Base-by-base conservation (phyloP, 2,113 vertebrate species). In the Daphoenositta chrysoptera region DNA sequence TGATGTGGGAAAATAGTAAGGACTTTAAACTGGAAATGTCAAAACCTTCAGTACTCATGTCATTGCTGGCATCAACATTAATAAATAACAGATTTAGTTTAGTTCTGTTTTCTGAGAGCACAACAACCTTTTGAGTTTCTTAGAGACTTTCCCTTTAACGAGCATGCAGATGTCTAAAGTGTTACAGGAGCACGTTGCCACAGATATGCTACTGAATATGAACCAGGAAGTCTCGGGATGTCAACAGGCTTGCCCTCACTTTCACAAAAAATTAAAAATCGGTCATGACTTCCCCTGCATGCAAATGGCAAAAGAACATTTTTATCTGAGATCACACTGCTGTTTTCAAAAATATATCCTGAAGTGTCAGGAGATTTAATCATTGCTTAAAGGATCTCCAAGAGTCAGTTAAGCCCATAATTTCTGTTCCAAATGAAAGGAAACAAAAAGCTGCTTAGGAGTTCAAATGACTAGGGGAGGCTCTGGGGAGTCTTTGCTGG, bases 261-360 rank as follows among this genome's bases (percentile, higher is more conserved):
- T 96, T 89, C 66, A 84, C 85, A 96, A 69, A 87, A 94, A 91
- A 94, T 95, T 95, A 70, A 95, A 87, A 96, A 51, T 4, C 56
- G 84, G 65, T 65, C 64, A 66, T 72, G 60, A 60, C 30, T 90
- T 83, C 45, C 31, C 19, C 39, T 71, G 83, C 17, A 72, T 8
- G 3, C 66, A 90, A 94, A 92, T 83, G 16, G 50, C 40, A 53
- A 53, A 86, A 83, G 63, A 81, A 8, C 31, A 12, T 71, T 96
- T 94, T 87, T 37, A 90, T 56, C 84, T 81, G 63, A 86, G 56
- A 35, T 60, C 68, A 42, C 56, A 60, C 56, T 90, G 66, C 18
- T 92, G 39, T 79, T 95, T 92, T 83, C 72, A 90, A 64, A 88
- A 86, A 73, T 87, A 50, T 58, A 39, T 76, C 72, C 40, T 0